phyloP scores from a whole-genome alignment of 2,797 vertebrate genomes.

The Lepilemur ruficaudatus region DNA sequence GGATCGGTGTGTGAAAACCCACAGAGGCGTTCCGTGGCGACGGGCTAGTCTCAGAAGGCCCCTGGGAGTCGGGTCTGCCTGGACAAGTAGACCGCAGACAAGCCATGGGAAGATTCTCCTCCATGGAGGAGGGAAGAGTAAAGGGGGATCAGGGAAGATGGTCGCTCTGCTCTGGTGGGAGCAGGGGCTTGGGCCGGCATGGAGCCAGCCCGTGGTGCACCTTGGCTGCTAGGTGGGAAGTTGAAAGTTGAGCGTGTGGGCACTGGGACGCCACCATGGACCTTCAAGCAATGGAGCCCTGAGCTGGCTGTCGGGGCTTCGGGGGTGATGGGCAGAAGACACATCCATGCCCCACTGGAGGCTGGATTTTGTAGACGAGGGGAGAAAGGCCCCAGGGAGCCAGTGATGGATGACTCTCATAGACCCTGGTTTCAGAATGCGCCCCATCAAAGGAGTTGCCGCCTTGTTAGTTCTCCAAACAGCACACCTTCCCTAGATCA shows the following conservation, averaged over 20 bases:
- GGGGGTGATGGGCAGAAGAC: not conserved
- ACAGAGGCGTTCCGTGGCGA: not conserved
- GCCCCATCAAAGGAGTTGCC: slow-evolving; percentile 42
- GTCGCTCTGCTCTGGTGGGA: not conserved
- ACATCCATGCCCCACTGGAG: not conserved
- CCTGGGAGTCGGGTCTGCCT: not conserved
- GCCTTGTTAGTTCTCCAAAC: slow-evolving; percentile 65
- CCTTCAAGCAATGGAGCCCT: not conserved
- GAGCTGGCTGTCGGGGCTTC: not conserved
- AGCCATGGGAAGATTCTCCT: not conserved
- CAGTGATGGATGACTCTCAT: not conserved
- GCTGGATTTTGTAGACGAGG: not conserved
- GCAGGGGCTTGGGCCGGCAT: not conserved
- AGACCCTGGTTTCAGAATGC: not conserved
- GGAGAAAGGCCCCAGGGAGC: not conserved
- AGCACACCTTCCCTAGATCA: slow-evolving; percentile 56
- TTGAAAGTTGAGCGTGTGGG: not conserved
- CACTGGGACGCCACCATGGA: not conserved
- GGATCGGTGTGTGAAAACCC: not conserved
- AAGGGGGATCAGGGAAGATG: not conserved
- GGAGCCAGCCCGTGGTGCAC: not conserved
- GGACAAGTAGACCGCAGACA: not conserved
- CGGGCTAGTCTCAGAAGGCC: not conserved
- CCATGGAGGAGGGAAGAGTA: not conserved
- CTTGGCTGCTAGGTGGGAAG: not conserved